A percentile compares a stretch with the other conserved stretches of the same genome.
These are phyloP conservation scores for Eurypyga helias DNA, from an alignment of 2,113 vertebrate species.

Conservation along the genomic window DNA sequence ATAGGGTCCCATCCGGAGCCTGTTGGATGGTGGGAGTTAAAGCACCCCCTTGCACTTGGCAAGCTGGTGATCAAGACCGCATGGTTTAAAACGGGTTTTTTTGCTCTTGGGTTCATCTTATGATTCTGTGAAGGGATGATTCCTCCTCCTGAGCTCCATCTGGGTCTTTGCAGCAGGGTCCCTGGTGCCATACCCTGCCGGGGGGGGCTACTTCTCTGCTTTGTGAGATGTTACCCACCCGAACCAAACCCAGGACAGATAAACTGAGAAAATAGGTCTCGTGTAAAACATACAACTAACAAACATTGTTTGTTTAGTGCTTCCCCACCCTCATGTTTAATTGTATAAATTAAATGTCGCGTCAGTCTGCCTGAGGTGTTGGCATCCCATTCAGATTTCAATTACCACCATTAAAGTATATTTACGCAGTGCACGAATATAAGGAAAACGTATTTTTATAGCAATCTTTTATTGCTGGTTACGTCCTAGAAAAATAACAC, in stretches of 20 bases:
- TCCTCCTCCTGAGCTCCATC: accelerated
- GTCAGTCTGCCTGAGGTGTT: slow-evolving; percentile 62
- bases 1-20: neutral
- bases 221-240: neutral
- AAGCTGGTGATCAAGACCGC: neutral
- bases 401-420: slow-evolving; percentile 64
- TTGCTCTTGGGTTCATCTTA: neutral
- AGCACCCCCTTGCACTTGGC: neutral
- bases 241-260: neutral
- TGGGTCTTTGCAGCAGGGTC: neutral
- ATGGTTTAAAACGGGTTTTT: neutral
- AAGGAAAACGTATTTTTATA: slow-evolving; percentile 60
- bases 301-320: slow-evolving; percentile 48
- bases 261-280: slow-evolving; percentile 39
- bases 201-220: neutral
- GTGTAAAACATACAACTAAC: slow-evolving; percentile 18
- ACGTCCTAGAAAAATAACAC: slow-evolving; percentile 61
- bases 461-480: slow-evolving; percentile 61
- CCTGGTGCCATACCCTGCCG: neutral
- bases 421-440: slow-evolving; percentile 33
- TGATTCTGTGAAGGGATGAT: neutral
- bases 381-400: slow-evolving; percentile 66
- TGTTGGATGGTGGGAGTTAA: accelerated
- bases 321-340: slow-evolving; percentile 45
- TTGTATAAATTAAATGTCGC: slow-evolving; percentile 61